Base-by-base conservation (phyloP, 2,888 invertebrate genomes). In the Cephus nigrinus region DNA sequence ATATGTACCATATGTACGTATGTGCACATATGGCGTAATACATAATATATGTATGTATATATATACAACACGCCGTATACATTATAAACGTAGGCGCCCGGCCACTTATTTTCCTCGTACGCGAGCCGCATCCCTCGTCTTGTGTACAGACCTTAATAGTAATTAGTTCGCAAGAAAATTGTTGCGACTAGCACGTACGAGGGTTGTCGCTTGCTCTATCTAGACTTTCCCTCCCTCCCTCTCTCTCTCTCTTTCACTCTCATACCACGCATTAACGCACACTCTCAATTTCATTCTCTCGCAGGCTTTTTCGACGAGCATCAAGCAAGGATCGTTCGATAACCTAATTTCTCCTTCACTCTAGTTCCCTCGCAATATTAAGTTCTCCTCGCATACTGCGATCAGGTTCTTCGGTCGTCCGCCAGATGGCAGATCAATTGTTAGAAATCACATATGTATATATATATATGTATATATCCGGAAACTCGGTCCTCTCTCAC, bases 11-110 rank as follows among this genome's bases (percentile, higher is more conserved):
- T 23, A 40, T 23, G 40, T 35, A 35, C 35, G 36, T 4, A 36
- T 36, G 12, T 36, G 36, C 36, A 36, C 36, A 4, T 36, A 36
- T 36, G 4, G 12, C 36, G 12, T 15, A 36, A 36, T 36, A 36
- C 3, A 36, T 4, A 12, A 40, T 5, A 15, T 40, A 1, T 36
- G 4, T 34, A 1, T 35, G n/a, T n/a, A 35, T 35, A 35, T 35
- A 40, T 9, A 33, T 71, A 71, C 31, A 30, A 15, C 23, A 71
- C 32, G 71, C 31, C 71, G 71, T 71, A 71, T 31, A 31, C 71
- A 71, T 71, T 23, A 71, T 32, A 71, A 31, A 71, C 71, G 71
- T 71, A 71, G 71, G 4, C 71, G 71, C 71, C 12, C 71, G 32
- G 71, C 71, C 71, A 23, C 71, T 71, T 55, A 55, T 9, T 31